Evolutionary conservation across 2,888 invertebrate species (phyloP).

Genomic region (Colletes collaris): DNA sequence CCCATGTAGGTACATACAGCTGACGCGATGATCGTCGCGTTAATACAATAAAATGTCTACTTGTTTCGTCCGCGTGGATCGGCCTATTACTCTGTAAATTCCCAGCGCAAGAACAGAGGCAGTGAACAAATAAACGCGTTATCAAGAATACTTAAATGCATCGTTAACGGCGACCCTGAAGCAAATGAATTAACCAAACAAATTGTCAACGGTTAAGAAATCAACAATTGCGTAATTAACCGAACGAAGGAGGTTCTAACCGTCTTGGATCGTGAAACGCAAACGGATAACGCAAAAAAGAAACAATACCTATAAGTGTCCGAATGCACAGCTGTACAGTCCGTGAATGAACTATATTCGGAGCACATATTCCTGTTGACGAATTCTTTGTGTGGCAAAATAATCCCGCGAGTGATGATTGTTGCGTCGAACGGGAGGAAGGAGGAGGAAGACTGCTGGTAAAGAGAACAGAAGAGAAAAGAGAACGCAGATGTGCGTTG

Average conservation of each 20-base stretch:
- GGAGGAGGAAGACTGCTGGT: not conserved
- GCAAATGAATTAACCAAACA: too few relatives aligned
- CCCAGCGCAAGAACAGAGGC: too few relatives aligned
- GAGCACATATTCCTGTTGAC: conserved; percentile 59
- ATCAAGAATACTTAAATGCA: too few relatives aligned
- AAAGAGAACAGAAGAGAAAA: conserved; percentile 6
- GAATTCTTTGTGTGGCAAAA: conserved; percentile 35
- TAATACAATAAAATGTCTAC: too few relatives aligned
- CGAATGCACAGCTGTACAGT: conserved; percentile 9
- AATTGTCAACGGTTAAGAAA: too few relatives aligned
- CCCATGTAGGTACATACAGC: too few relatives aligned
- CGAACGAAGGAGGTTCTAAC: not conserved
- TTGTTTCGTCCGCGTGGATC: too few relatives aligned
- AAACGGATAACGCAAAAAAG: not conserved
- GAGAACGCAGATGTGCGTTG: not conserved
- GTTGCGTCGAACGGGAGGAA: not conserved
- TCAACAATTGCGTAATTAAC: too few relatives aligned
- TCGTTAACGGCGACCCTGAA: too few relatives aligned
- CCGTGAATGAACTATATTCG: conserved; percentile 48
- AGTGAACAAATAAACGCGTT: too few relatives aligned
- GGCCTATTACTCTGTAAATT: too few relatives aligned
- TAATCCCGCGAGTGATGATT: conserved; percentile 60
- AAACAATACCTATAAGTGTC: conserved; percentile 28
- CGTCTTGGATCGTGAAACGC: not conserved
- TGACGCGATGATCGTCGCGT: too few relatives aligned